These are phyloP conservation scores for Nymphalis c-album DNA, from an alignment of 2,888 invertebrate species.

Conservation along the genomic window DNA sequence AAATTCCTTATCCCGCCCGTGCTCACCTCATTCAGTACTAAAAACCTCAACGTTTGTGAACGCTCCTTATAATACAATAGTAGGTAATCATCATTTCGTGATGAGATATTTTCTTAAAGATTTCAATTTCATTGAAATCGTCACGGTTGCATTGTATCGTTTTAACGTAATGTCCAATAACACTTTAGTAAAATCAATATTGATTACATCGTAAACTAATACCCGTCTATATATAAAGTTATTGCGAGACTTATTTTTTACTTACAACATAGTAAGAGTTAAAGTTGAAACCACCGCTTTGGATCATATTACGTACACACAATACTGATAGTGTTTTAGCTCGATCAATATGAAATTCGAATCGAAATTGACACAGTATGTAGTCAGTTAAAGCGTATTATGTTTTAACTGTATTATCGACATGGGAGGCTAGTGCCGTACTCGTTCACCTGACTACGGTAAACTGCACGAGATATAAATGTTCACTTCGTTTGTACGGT, in stretches of 20 bases:
- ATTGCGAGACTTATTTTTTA: not conserved
- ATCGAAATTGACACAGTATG: not conserved
- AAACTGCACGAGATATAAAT: too few species aligned
- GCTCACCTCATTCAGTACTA: too few species aligned
- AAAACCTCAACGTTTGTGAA: too few species aligned
- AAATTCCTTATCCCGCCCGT: too few species aligned
- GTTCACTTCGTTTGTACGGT: not conserved
- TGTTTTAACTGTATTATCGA: not conserved
- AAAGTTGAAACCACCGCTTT: not conserved
- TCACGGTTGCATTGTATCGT: not conserved
- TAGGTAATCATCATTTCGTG: not conserved
- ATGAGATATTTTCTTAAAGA: not conserved
- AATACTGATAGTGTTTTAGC: not conserved
- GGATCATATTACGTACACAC: not conserved
- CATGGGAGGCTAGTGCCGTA: constrained; percentile 2
- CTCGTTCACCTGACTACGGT: not conserved
- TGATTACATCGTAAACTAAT: constrained; percentile 14
- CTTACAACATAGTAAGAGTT: constrained; percentile 2
- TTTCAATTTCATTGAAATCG: not conserved
- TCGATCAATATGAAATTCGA: constrained; percentile 4
- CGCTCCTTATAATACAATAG: too few species aligned
- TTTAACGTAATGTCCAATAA: not conserved
- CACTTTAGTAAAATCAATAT: not conserved
- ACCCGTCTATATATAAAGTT: constrained; percentile 17
- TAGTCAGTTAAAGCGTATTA: not conserved